Evolutionary conservation across 2,888 invertebrate species (phyloP), one percentile per base, ranked within the genome.

Genomic region (Mythimna albipuncta): DNA sequence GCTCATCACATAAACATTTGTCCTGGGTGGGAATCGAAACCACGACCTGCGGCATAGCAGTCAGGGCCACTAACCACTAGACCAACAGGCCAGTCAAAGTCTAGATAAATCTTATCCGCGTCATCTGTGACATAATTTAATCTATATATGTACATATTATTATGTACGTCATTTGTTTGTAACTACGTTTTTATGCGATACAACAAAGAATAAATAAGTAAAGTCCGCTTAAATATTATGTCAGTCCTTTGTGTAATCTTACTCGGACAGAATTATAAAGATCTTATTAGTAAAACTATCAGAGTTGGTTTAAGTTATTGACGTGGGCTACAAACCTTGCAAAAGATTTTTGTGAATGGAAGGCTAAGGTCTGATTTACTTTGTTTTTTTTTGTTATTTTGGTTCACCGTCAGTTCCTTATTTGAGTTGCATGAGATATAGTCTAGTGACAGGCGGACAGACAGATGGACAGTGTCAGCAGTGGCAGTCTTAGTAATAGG

Each of bases 261-360:
- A 68, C 68, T 32, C 13, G 13, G n/a, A 32, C 13, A 5, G 77
- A 77, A 79, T 79, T 9, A 41, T n/a, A 82, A 82, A 0, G n/a
- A 55, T n/a, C 57, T 58, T 16, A 79, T 79, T 82, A 52, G 78
- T 77, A 79, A 71, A 38, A 75, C 77, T 44, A 1, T 59, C 81
- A 75, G 41, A 11, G 4, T 6, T 59, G 21, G 47, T 73, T 19
- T 19, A 47, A 54, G 41, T 26, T 13, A 35, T 47, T 69, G 64
- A 62, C 54, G 59, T 50, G 61, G 61, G 57, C 6, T 63, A 16
- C 21, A 38, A 50, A 59, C 58, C n/a, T 61, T 10, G 9, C 75
- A 74, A 73, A 55, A 54, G 62, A 35, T 59, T 7, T 47, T 6
- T 52, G 52, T 44, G 13, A 7, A 21, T 26, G 11, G n/a, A 54